Evolutionary conservation across 2,113 vertebrate genomes (phyloP), one percentile per base, ranked within the genome.

Genomic region (Urocitellus parryii): DNA sequence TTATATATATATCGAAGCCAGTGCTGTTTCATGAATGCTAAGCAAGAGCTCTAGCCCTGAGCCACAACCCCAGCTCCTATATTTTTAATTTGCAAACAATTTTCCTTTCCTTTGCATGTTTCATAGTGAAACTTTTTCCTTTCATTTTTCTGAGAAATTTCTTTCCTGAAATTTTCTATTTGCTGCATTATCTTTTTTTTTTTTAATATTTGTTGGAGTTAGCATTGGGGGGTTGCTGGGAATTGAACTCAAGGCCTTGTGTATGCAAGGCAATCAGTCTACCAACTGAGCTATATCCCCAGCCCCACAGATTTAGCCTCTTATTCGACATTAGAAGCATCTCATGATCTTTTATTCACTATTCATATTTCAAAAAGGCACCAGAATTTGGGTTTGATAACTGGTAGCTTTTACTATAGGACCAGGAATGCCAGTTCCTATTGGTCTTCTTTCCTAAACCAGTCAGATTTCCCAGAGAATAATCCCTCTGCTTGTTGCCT

Each of bases 81-180:
- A 87, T 74, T 76, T 80, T 93, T 56, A 91, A 85, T 88, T 83
- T 82, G 14, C 14, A 80, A 91, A 74, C 0, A 34, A 70, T 88
- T 84, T 39, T 82, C 24, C 48, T 84, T 95, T 70, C 16, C 22
- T 95, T 88, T 72, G 8, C 18, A 37, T 51, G 56, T 68, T 90
- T 94, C 37, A 20, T 20, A 83, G 34, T 56, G n/a, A 0, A 87
- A 27, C 48, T 85, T 85, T 89, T 85, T 86, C 93, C 39, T 90
- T 32, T 73, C 58, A 80, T 32, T 45, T 92, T 90, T 89, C 84
- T 91, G 56, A 83, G n/a, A 8, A 72, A 27, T 34, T 51, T 79
- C 78, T 56, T 14, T 5, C 10, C 51, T 65, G 1, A 80, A 56
- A 70, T 61, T n/a, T 77, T 39, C 39, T 76, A 63, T 32, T 88